phyloP scores from a whole-genome alignment of 1,140 invertebrate genomes.

The Pinna nobilis region DNA sequence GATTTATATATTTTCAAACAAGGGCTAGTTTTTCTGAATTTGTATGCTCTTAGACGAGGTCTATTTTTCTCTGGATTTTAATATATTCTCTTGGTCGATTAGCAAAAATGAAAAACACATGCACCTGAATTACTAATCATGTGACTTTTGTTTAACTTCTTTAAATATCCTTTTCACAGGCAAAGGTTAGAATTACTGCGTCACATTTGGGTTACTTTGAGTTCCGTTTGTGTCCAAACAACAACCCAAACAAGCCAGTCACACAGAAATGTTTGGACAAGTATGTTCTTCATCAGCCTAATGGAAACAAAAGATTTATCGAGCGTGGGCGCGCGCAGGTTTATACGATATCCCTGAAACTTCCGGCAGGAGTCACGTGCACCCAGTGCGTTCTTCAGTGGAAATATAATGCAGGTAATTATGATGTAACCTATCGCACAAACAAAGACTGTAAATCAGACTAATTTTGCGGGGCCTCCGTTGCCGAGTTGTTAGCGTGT shows the following conservation, averaged over 20 bases:
- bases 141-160: not conserved
- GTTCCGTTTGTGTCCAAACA: slow-evolving; percentile 70
- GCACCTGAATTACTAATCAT: too few species aligned
- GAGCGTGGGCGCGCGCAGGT: slow-evolving; percentile 5
- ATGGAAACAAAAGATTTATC: slow-evolving; percentile 11
- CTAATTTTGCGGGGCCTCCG: too few species aligned
- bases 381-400: slow-evolving; percentile 92
- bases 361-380: slow-evolving; percentile 89
- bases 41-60: too few species aligned
- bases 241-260: slow-evolving; percentile 75
- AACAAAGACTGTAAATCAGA: too few species aligned
- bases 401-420: slow-evolving; percentile 89
- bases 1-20: too few species aligned
- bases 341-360: slow-evolving; percentile 46
- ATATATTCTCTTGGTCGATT: too few species aligned
- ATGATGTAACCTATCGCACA: too few species aligned
- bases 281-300: slow-evolving; percentile 37
- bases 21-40: too few species aligned
- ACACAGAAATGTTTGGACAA: slow-evolving; percentile 67
- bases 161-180: slow-evolving; percentile 26
- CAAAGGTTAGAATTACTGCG: slow-evolving; percentile 60
- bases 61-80: too few species aligned
- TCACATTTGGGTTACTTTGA: slow-evolving; percentile 61
- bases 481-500: too few species aligned
- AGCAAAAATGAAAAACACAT: too few species aligned